Conservation (phyloP, 2,797 vertebrate genomes). For the Cetoscarus ocellatus region DNA sequence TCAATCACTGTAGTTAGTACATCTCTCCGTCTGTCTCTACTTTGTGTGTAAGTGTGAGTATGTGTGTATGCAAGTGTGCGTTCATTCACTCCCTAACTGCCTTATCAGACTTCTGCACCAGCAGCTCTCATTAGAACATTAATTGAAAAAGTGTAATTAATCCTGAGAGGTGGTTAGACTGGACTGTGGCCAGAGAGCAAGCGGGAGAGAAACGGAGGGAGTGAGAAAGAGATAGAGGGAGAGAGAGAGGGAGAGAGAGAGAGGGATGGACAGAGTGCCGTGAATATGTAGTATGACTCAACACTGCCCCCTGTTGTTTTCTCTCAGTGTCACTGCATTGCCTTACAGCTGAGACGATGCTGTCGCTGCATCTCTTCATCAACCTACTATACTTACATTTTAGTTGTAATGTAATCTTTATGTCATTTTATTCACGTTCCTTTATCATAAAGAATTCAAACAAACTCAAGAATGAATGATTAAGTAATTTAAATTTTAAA, state of each 20-base stretch:
- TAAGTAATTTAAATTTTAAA: background rate
- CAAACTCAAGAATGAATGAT: background rate
- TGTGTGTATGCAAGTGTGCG: constrained; percentile 33
- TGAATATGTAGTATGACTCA: constrained; percentile 71
- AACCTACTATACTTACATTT: background rate
- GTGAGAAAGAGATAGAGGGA: constrained; percentile 18
- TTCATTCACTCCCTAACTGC: constrained; percentile 75
- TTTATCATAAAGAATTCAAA: background rate
- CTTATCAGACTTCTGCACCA: constrained; percentile 86
- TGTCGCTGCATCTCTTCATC: constrained; percentile 7
- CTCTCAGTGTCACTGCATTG: constrained; percentile 2
- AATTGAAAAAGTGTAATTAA: constrained; percentile 92
- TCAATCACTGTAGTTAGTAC: constrained; percentile 64
- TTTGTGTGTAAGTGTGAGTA: constrained; percentile 30
- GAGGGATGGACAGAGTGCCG: constrained; percentile 19
- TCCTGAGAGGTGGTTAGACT: constrained; percentile 83
- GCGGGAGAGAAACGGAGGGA: constrained; percentile 20
- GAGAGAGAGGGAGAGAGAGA: constrained; percentile 17
- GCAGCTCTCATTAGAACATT: constrained; percentile 87
- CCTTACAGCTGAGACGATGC: constrained; percentile 1
- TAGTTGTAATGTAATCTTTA: background rate
- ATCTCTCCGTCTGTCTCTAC: constrained; percentile 54
- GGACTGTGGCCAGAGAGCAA: constrained; percentile 81
- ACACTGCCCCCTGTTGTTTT: constrained; percentile 86
- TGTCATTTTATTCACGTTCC: background rate